Conservation (phyloP, 2,888 invertebrate species). For the Lycophotia porphyrea region DNA sequence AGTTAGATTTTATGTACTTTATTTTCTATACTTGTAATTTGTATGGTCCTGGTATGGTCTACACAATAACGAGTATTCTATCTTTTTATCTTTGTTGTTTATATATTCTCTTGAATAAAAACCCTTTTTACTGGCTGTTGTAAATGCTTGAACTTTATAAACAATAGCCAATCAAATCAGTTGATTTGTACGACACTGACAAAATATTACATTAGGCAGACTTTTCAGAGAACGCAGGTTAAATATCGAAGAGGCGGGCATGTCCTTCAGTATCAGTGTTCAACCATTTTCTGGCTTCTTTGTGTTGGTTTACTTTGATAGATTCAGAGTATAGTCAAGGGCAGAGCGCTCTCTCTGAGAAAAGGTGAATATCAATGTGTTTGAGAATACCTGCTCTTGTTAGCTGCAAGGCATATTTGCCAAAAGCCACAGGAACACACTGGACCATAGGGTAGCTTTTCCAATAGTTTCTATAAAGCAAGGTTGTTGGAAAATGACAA, state of each 20-base stretch:
- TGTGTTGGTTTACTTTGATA: constrained; percentile 3
- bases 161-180: too few species aligned
- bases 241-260: neutral
- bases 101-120: too few species aligned
- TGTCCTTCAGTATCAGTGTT: neutral
- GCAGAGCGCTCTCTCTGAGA: neutral
- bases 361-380: neutral
- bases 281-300: constrained; percentile 8
- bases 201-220: neutral
- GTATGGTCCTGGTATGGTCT: too few species aligned
- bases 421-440: neutral
- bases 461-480: neutral
- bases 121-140: too few species aligned
- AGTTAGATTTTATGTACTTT: too few species aligned
- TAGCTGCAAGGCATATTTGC: too few species aligned
- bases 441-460: neutral
- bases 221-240: neutral
- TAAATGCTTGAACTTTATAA: too few species aligned
- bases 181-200: neutral
- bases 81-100: too few species aligned
- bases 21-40: too few species aligned
- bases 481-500: too few species aligned
- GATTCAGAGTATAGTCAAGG: neutral
- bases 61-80: too few species aligned
- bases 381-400: neutral